Conservation (phyloP, 2,888 invertebrate genomes). For the Exephanes ischioxanthus region DNA sequence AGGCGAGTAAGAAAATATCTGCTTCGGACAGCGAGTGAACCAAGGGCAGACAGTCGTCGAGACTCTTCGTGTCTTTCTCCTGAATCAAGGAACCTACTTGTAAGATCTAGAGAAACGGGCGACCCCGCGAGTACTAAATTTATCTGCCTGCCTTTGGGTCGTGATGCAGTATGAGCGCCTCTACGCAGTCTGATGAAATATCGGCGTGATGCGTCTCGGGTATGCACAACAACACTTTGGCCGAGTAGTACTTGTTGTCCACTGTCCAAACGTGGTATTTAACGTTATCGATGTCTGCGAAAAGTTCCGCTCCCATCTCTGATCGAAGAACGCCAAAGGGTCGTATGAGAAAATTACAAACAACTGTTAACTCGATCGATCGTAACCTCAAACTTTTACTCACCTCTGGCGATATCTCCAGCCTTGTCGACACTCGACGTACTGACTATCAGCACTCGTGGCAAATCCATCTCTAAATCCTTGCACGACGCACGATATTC, state of each 20-base stretch:
- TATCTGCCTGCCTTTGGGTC: conserved; percentile 86
- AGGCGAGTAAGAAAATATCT: conserved; percentile 79
- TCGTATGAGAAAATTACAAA: conserved; percentile 14
- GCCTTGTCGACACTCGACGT: conserved; percentile 75
- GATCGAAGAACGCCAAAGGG: conserved; percentile 16
- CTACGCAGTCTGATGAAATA: conserved; percentile 85
- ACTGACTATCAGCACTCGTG: conserved; percentile 79
- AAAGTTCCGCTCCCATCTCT: conserved; percentile 80
- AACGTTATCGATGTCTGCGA: conserved; percentile 77
- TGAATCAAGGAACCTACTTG: conserved; percentile 69
- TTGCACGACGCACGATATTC: not conserved
- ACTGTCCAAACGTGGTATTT: conserved; percentile 87
- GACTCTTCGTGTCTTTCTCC: conserved; percentile 75
- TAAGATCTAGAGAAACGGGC: conserved; percentile 32
- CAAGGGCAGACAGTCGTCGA: conserved; percentile 78
- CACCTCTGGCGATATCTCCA: conserved; percentile 79
- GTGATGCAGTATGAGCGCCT: conserved; percentile 89
- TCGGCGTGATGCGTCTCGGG: conserved; percentile 85
- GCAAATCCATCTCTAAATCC: conserved; percentile 75
- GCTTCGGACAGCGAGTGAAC: conserved; percentile 75
- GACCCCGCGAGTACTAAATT: conserved; percentile 75
- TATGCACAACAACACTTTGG: conserved; percentile 87
- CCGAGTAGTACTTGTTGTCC: conserved; percentile 91
- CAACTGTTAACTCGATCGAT: conserved; percentile 13
- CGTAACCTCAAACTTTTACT: conserved; percentile 68